Percentiles rank a stretch among this genome's conserved stretches.
Evolutionary conservation across 2,888 invertebrate genomes (phyloP).

Genomic region (Lasioglossum leucozonium): DNA sequence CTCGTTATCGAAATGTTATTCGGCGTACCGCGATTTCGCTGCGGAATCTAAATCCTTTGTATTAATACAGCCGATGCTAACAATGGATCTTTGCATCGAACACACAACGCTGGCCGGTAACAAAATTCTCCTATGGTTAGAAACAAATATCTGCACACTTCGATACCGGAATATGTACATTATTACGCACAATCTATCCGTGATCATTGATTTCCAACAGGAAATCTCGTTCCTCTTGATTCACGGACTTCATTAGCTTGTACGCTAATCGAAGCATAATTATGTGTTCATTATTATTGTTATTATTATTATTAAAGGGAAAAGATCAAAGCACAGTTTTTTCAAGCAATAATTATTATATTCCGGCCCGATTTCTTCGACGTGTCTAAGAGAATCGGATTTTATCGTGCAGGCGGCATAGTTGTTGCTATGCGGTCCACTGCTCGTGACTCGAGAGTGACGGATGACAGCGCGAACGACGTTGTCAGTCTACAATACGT

Average conservation of each 20-base stretch:
- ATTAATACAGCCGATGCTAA: conserved; percentile 1
- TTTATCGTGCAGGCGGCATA: background rate
- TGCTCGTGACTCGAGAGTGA: conserved; percentile 8
- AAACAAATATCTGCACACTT: background rate
- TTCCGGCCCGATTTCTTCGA: background rate
- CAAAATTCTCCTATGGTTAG: background rate
- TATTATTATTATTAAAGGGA: too few relatives aligned
- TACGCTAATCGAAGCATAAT: background rate
- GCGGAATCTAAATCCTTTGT: conserved; percentile 1
- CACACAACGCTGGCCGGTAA: background rate
- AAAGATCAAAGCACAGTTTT: background rate
- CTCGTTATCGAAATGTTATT: conserved; percentile 14
- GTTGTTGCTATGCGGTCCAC: background rate
- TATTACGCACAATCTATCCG: background rate
- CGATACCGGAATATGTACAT: background rate
- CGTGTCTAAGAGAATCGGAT: background rate
- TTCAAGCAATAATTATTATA: background rate
- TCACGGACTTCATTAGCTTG: background rate
- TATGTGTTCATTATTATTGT: too few relatives aligned
- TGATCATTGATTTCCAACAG: background rate
- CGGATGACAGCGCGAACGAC: conserved; percentile 7
- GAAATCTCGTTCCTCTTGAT: background rate
- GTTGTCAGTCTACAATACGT: conserved; percentile 15
- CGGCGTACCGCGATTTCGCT: background rate
- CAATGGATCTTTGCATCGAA: background rate